phyloP scores from a whole-genome alignment of 2,888 invertebrate genomes.

The Disparrhopalites patrizii region DNA sequence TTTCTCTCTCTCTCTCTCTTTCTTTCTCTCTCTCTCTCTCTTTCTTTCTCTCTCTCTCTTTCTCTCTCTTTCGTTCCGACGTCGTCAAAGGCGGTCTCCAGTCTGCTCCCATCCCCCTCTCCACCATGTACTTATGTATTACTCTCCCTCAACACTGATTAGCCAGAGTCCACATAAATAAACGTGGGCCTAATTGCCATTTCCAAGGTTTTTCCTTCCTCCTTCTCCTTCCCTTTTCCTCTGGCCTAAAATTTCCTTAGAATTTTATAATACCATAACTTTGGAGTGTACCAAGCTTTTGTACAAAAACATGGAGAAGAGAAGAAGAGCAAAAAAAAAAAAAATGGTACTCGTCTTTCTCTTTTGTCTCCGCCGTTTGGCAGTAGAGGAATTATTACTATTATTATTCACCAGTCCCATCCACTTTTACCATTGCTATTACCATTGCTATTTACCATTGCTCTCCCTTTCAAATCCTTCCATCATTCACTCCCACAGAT shows the following conservation, averaged over 20 bases:
- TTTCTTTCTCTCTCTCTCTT: not conserved
- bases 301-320: too few species aligned
- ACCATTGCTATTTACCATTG: too few species aligned
- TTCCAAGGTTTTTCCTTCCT: conserved; percentile 13
- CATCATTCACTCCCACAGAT: too few species aligned
- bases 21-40: not conserved
- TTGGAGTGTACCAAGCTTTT: too few species aligned
- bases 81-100: conserved; percentile 23
- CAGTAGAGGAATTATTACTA: too few species aligned
- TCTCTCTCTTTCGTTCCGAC: conserved; percentile 1
- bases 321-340: too few species aligned
- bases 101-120: conserved; percentile 2
- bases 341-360: too few species aligned
- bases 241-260: not conserved
- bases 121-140: not conserved
- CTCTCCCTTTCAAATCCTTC: too few species aligned
- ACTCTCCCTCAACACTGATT: not conserved
- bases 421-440: too few species aligned
- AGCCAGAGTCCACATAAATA: not conserved
- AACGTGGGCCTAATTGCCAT: conserved; percentile 26
- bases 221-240: not conserved
- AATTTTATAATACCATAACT: too few species aligned
- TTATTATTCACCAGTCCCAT: too few species aligned
- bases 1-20: not conserved
- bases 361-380: too few species aligned